Evolutionary conservation across 2,113 vertebrate genomes (phyloP).

Genomic region (Orycteropus afer): DNA sequence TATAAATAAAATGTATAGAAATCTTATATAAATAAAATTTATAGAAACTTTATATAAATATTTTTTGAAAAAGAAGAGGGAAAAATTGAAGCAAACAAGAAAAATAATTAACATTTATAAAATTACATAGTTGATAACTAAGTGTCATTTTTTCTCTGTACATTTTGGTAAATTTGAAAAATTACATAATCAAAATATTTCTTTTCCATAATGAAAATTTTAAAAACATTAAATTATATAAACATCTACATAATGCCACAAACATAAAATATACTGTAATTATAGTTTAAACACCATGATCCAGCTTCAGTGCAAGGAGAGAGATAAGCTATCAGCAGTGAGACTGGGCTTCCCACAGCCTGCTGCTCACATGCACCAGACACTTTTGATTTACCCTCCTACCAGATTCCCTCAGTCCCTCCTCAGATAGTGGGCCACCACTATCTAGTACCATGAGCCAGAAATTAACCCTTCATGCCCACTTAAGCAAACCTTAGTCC

Average conservation of each 20-base stretch:
- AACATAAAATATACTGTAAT: slow-evolving; percentile 48
- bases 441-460: slow-evolving; percentile 43
- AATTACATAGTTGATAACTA: background rate
- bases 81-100: background rate
- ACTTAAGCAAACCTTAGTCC: background rate
- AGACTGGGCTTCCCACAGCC: slow-evolving; percentile 17
- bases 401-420: background rate
- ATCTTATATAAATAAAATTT: too few relatives aligned
- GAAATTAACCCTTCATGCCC: slow-evolving; percentile 49
- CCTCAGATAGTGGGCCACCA: slow-evolving; percentile 27
- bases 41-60: background rate
- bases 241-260: background rate
- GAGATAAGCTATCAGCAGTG: slow-evolving; percentile 67
- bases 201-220: too few relatives aligned
- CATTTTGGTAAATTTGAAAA: slow-evolving; percentile 23
- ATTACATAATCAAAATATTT: background rate
- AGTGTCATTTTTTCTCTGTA: background rate
- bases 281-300: slow-evolving; percentile 13
- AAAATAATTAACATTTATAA: background rate
- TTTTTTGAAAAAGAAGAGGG: background rate
- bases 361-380: background rate
- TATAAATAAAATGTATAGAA: too few relatives aligned
- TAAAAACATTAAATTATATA: slow-evolving; percentile 6
- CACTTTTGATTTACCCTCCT: slow-evolving; percentile 65
- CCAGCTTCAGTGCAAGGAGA: background rate